phyloP scores from a whole-genome alignment of 2,888 invertebrate genomes.

The Saturnia pavonia region DNA sequence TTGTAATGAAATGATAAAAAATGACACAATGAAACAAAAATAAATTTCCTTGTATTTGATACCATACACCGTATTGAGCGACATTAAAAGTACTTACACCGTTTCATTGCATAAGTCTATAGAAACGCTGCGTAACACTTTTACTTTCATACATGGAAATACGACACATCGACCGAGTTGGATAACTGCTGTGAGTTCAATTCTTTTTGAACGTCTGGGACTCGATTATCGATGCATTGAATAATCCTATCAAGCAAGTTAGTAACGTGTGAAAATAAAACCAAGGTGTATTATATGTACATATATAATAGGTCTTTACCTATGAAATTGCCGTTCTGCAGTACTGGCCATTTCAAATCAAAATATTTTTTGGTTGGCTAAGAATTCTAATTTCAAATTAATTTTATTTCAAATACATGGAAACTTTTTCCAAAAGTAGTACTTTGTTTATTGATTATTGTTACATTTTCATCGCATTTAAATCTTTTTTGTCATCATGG shows the following conservation, averaged over 20 bases:
- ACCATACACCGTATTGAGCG: slow-evolving; percentile 16
- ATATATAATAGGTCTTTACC: too few relatives aligned
- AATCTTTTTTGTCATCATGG: too few relatives aligned
- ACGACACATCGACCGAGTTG: slow-evolving; percentile 32
- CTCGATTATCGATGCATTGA: slow-evolving; percentile 8
- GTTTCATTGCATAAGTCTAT: slow-evolving; percentile 20
- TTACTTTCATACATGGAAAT: slow-evolving; percentile 48
- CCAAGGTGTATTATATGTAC: neutral
- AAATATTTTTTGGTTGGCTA: too few relatives aligned
- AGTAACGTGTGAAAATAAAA: neutral
- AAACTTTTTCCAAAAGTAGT: too few relatives aligned
- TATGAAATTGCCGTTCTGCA: too few relatives aligned
- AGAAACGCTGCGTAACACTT: slow-evolving; percentile 46
- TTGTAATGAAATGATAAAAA: too few relatives aligned
- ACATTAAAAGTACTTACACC: neutral
- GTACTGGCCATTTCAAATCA: too few relatives aligned
- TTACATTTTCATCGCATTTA: too few relatives aligned
- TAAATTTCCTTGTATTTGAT: neutral
- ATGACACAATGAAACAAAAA: too few relatives aligned
- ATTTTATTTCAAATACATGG: too few relatives aligned
- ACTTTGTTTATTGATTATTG: too few relatives aligned
- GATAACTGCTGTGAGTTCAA: slow-evolving; percentile 36
- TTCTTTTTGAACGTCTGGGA: slow-evolving; percentile 26
- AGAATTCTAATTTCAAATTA: too few relatives aligned
- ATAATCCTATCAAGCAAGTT: neutral